phyloP scores from a whole-genome alignment of 2,888 invertebrate genomes.

The Heliconius ethilla region DNA sequence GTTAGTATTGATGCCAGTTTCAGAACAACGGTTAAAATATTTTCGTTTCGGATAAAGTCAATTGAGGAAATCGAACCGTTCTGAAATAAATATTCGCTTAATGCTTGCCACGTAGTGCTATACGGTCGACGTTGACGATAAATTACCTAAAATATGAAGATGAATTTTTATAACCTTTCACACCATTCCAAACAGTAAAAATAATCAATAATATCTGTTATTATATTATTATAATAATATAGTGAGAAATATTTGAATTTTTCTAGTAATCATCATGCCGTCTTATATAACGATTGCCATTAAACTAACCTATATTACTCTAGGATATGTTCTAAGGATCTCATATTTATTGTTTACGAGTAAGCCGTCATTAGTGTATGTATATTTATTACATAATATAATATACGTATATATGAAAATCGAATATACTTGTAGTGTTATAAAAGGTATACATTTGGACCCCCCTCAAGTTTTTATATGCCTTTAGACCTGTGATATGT shows the following conservation, averaged over 20 bases:
- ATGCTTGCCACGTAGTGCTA: conserved; percentile 33
- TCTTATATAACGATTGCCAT: conserved; percentile 25
- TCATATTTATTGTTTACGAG: conserved; percentile 36
- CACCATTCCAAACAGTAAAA: conserved; percentile 1
- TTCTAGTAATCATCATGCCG: conserved; percentile 30
- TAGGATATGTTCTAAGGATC: conserved; percentile 39
- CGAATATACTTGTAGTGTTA: conserved; percentile 27
- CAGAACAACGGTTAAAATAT: neutral
- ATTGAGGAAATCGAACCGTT: conserved; percentile 11
- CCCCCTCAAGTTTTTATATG: conserved; percentile 34
- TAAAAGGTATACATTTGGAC: conserved; percentile 34
- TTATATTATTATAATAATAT: conserved; percentile 5
- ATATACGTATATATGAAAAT: conserved; percentile 24
- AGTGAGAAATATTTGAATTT: conserved; percentile 22
- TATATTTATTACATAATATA: conserved; percentile 34
- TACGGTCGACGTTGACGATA: neutral
- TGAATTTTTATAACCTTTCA: conserved; percentile 3
- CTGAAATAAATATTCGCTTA: conserved; percentile 17
- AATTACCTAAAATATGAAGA: conserved; percentile 4
- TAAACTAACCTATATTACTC: conserved; percentile 31
- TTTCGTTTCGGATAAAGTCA: conserved; percentile 17
- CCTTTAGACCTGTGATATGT: conserved; percentile 43
- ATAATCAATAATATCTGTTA: neutral
- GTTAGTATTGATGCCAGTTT: conserved; percentile 1
- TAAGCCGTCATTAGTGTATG: conserved; percentile 29